These are phyloP conservation scores for Bos indicus DNA, from an alignment of 2,113 vertebrate genomes.

Conservation along the genomic window DNA sequence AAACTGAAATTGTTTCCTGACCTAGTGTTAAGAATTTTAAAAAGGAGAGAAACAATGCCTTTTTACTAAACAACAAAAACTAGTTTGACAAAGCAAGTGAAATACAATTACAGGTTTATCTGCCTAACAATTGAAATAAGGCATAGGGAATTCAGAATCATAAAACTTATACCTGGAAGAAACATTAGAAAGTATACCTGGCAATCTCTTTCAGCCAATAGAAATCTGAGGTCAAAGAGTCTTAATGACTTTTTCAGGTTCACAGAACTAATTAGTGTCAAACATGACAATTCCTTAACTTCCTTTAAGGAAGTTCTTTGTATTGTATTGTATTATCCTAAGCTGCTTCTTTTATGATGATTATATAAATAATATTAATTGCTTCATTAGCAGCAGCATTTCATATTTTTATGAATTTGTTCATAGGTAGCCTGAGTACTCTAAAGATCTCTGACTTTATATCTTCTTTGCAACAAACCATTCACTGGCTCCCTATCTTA, in stretches of 20 bases:
- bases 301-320: not conserved
- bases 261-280: not conserved
- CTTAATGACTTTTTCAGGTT: not conserved
- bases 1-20: not conserved
- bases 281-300: not conserved
- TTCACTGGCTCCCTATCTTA: not conserved
- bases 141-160: not conserved
- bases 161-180: not conserved
- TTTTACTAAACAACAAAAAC: not conserved
- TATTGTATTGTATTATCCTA: not conserved
- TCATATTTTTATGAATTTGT: not conserved
- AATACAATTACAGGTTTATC: not conserved
- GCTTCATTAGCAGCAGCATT: not conserved
- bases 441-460: not conserved
- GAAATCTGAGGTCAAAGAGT: not conserved
- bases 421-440: not conserved
- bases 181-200: not conserved
- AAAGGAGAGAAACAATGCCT: not conserved
- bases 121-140: not conserved
- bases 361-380: not conserved
- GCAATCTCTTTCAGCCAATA: not conserved
- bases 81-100: not conserved
- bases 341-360: not conserved
- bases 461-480: not conserved
- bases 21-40: not conserved